phyloP scores from a whole-genome alignment of 1,140 invertebrate species.

The Proales similis region DNA sequence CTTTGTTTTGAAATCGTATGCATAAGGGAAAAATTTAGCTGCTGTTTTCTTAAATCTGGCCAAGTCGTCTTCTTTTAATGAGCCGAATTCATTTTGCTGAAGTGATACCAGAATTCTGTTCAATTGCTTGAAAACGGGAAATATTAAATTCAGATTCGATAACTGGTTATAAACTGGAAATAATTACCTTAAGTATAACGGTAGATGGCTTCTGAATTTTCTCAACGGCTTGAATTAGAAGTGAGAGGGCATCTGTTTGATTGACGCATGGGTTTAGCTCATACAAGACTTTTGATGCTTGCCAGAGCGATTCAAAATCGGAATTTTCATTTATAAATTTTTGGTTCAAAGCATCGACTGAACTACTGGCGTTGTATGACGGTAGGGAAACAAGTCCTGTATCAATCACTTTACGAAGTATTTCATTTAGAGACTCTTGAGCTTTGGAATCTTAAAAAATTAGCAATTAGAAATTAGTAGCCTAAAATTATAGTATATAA shows the following conservation, averaged over 20 bases:
- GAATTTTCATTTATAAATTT: constrained; percentile 11
- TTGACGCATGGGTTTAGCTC: constrained; percentile 18
- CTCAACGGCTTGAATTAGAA: neutral
- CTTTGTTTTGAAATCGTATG: too few relatives aligned
- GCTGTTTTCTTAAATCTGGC: too few relatives aligned
- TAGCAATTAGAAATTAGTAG: neutral
- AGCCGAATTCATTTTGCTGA: too few relatives aligned
- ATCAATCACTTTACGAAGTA: neutral
- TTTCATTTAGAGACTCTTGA: constrained; percentile 1
- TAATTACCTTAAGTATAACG: too few relatives aligned
- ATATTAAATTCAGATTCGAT: too few relatives aligned
- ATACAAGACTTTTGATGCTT: constrained; percentile 4
- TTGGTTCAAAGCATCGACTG: constrained; percentile 12
- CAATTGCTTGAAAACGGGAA: too few relatives aligned
- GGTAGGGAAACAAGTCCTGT: constrained; percentile 11
- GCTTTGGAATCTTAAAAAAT: constrained; percentile 1
- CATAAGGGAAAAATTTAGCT: too few relatives aligned
- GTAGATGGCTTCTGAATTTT: neutral
- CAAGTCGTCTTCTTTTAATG: too few relatives aligned
- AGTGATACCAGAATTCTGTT: too few relatives aligned
- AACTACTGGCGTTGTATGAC: neutral
- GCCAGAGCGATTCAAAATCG: neutral
- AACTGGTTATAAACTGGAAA: too few relatives aligned
- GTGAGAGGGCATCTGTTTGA: neutral
- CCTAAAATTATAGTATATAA: neutral